phyloP scores from a whole-genome alignment of 2,113 vertebrate genomes.

The Ibidorhyncha struthersii region DNA sequence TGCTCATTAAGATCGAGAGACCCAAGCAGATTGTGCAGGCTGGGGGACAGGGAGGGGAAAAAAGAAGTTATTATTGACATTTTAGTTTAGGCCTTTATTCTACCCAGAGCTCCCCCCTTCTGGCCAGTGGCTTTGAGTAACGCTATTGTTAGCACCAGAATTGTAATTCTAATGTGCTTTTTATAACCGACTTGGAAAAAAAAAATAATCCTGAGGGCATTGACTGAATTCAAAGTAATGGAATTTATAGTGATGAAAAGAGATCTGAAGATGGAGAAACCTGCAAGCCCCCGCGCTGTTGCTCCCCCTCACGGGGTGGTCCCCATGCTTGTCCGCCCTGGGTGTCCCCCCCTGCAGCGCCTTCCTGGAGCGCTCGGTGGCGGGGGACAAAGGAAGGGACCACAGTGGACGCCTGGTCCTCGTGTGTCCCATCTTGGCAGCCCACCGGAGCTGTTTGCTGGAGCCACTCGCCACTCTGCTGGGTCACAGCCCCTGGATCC shows the following conservation, averaged over 20 bases:
- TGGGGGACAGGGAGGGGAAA: neutral
- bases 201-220: neutral
- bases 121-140: neutral
- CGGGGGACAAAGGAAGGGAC: neutral
- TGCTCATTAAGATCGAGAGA: conserved; percentile 9
- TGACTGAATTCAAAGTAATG: neutral
- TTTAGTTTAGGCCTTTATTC: conserved; percentile 34
- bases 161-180: conserved; percentile 10
- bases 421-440: neutral
- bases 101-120: neutral
- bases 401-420: neutral
- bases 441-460: fast-evolving
- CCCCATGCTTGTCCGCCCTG: fast-evolving
- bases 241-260: neutral
- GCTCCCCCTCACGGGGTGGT: neutral
- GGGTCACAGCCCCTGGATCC: neutral
- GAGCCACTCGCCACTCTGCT: neutral
- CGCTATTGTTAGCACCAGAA: conserved; percentile 1
- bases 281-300: fast-evolving
- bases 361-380: fast-evolving
- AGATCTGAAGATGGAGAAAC: neutral
- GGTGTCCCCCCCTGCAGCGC: neutral
- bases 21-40: neutral
- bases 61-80: conserved; percentile 27
- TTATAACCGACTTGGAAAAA: neutral